Conservation (phyloP, 2,113 vertebrate genomes). For the Siniperca chuatsi region DNA sequence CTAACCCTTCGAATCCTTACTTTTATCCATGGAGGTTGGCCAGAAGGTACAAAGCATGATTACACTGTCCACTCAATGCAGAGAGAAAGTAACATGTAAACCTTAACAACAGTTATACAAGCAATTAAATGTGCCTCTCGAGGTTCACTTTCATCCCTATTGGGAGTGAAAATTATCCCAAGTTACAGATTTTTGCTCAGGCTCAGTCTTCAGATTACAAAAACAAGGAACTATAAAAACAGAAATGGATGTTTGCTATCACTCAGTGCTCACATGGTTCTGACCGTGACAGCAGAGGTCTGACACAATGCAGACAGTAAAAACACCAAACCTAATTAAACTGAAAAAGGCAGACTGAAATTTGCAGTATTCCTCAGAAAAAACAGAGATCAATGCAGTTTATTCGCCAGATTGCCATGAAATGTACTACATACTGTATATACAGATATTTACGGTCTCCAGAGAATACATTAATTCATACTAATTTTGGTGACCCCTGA, state of each 20-base stretch:
- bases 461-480: not conserved
- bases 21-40: not conserved
- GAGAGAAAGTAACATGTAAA: not conserved
- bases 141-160: not conserved
- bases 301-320: not conserved
- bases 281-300: not conserved
- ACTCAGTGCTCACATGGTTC: not conserved
- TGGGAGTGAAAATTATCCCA: not conserved
- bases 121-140: not conserved
- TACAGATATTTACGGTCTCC: too few relatives aligned
- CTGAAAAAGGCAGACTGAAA: not conserved
- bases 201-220: not conserved
- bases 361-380: not conserved
- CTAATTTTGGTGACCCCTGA: not conserved
- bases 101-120: not conserved
- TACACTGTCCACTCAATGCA: not conserved
- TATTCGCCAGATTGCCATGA: not conserved
- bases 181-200: not conserved
- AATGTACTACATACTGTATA: not conserved
- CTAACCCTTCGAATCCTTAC: not conserved
- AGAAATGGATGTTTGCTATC: not conserved
- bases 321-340: not conserved
- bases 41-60: too few relatives aligned
- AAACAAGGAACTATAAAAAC: constrained; percentile 8
- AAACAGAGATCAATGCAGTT: not conserved